Evolutionary conservation across 1,140 invertebrate species (phyloP), one percentile per base, ranked within the genome.

Genomic region (Calephelis virginiensis): DNA sequence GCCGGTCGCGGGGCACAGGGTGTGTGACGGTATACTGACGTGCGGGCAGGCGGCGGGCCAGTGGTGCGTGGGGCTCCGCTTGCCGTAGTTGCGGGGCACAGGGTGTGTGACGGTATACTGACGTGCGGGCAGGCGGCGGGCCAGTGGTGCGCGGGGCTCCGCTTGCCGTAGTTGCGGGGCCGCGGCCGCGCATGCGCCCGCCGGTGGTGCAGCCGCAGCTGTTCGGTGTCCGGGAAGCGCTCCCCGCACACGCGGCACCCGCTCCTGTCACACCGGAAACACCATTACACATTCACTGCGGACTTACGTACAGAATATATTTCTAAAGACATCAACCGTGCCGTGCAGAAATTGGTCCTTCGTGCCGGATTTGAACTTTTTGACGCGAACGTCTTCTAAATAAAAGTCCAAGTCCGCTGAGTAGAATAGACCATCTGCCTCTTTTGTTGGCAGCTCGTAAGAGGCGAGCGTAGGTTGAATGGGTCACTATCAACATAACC

Each of bases 181-280:
- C 81, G 69, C 45, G 73, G 73, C 9, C 76, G 68, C 37, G 82
- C 77, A 73, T 87, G 86, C 46, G 65, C 65, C 6, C 69, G 64
- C 3, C 84, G 68, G 60, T 78, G 76, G 62, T 89, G 86, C 48
- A 78, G 8, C 0, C 83, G 72, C 43, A 86, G 63, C 50, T 81
- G 71, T 59, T 87, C 82, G 37, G 73, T 63, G 38, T 60, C 76
- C 5, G 65, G 13, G 75, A 87, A 86, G 61, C 66, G 69, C 37
- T 75, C 74, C 13, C 86, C 86, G 72, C 86, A 89, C 50, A 76
- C 72, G 1, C 81, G 73, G 49, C 85, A 88, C 0, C 83, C 83
- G 28, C 73, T 77, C 8, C 83, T 87, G 69, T 7, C 43, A 63
- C 38, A 67, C 2, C 61, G 10, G 10, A 14, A 63, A 28, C 17